Base-by-base conservation (phyloP, 2,888 invertebrate genomes). In the Chorisops tibialis region DNA sequence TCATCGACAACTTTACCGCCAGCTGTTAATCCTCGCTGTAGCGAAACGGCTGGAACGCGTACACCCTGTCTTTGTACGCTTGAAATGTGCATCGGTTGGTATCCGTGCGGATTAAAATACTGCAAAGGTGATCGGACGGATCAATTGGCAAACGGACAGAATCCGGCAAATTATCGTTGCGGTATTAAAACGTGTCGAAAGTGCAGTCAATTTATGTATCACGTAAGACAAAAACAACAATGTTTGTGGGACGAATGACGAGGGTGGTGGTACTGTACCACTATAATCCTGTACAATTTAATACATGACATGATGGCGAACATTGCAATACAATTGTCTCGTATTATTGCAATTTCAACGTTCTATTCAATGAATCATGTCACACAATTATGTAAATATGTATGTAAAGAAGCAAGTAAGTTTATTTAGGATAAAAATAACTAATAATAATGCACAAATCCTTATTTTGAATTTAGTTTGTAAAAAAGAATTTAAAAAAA, bases 171-270 rank as follows among this genome's bases (percentile, higher is more conserved):
- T 83, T 96, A 95, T 80, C 84, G 96, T 58, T 96, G 96, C 76
- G 96, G 96, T 67, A 96, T 96, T 74, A 94, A 95, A 79, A 96
- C 96, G 0, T 96, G 96, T 77, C 86, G 89, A 71, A 88, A 91
- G 75, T 95, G 95, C 79, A 88, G 91, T 76, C 84, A 89, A 68
- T 95, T 94, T 79, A 87, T 88, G 69, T 95, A 90, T 79, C 91
- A 88, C 77, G 91, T 91, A 65, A 82, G 85, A 67, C 88, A 89
- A 76, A 92, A 93, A 74, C 88, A 90, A 74, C 83, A 86, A 71
- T 92, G 92, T 79, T 81, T 91, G 66, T 88, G 88, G 88, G 88
- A 88, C 78, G 88, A 88, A 84, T 87, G 85, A 86, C 79, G 74
- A 74, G 76, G 79, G 81, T 82, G 67, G 71, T n/a, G 51, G 4